Base-by-base conservation (phyloP, 1,140 invertebrate genomes). In the Gryon sp. region DNA sequence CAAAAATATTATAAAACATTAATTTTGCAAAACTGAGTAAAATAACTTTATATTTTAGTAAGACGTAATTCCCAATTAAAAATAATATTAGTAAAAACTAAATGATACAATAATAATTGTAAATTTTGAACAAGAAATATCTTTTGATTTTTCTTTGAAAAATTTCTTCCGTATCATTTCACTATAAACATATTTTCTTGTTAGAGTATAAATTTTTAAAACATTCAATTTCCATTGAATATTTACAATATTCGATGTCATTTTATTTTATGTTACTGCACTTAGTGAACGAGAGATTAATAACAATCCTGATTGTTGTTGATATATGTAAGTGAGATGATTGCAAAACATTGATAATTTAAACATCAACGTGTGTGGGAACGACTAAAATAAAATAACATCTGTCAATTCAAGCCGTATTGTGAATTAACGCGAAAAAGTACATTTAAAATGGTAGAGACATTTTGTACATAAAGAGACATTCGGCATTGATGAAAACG, bases 401-500 rank as follows among this genome's bases (percentile, higher is more conserved):
- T 57, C 60, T 50, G 69, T 66, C 45, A 70, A 70, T 74, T 70
- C 36, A 66, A 78, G 59, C 60, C 59, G 43, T 60, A 66, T 52
- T 19, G 53, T 41, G 57, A 74, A 74, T 65, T 66, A 70, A 74
- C 63, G 59, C 2, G 45, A 55, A 69, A 78, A 74, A 60, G 59
- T 50, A 41, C 45, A 70, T 69, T 69, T 69, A 46, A 69, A 69
- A 73, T 69, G 22, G 24, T 26, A 43, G 48, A 62, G 28, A 48
- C 40, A 62, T 73, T 73, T 78, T 73, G 62, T 48, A 32, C 48
- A 41, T 48, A 72, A 48, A 55, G 48, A 36, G 62, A 48, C 62
- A 68, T 78, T 69, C 62, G 48, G 63, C 40, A 32, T 41, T 78
- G 76, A 78, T 78, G 63, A 73, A 65, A 78, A 73, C 68, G 76